Evolutionary conservation across 1,140 invertebrate genomes (phyloP).

Genomic region (Habropoda laboriosa): DNA sequence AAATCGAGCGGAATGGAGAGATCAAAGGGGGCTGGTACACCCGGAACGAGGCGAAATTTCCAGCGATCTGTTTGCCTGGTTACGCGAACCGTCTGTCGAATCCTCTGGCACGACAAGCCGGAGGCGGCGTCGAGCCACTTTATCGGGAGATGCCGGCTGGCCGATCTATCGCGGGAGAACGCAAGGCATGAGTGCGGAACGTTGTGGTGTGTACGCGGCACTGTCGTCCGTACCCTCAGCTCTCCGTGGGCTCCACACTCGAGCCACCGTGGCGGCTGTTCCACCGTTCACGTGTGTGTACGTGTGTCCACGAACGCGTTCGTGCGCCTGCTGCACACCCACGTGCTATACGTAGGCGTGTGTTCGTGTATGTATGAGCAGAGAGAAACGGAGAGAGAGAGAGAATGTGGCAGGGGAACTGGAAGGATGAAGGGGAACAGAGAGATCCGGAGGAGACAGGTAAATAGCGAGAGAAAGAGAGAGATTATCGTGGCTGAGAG

Average conservation of each 20-base stretch:
- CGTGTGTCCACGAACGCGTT: slow-evolving; percentile 26
- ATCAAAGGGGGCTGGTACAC: not conserved
- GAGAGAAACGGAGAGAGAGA: slow-evolving; percentile 50
- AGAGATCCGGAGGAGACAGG: slow-evolving; percentile 53
- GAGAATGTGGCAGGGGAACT: not conserved
- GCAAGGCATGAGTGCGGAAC: slow-evolving; percentile 70
- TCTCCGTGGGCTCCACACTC: slow-evolving; percentile 69
- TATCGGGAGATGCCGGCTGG: slow-evolving; percentile 33
- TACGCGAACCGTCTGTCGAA: not conserved
- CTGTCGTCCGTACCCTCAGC: slow-evolving; percentile 71
- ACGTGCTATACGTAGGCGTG: slow-evolving; percentile 55
- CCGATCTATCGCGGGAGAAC: slow-evolving; percentile 66
- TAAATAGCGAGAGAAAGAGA: slow-evolving; percentile 56
- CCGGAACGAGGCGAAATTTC: slow-evolving; percentile 1
- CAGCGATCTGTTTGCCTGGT: not conserved
- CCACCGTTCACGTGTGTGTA: not conserved
- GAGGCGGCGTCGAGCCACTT: not conserved
- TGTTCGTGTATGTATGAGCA: slow-evolving; percentile 14
- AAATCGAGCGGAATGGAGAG: not conserved
- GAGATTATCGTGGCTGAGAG: slow-evolving; percentile 27
- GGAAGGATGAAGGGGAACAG: slow-evolving; percentile 48
- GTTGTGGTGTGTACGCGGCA: slow-evolving; percentile 73
- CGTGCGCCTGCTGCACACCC: slow-evolving; percentile 31
- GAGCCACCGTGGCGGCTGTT: slow-evolving; percentile 42
- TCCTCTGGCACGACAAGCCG: not conserved